Evolutionary conservation across 2,888 invertebrate species (phyloP), one percentile per base, ranked within the genome.

Genomic region (Nasonovia ribisnigri): DNA sequence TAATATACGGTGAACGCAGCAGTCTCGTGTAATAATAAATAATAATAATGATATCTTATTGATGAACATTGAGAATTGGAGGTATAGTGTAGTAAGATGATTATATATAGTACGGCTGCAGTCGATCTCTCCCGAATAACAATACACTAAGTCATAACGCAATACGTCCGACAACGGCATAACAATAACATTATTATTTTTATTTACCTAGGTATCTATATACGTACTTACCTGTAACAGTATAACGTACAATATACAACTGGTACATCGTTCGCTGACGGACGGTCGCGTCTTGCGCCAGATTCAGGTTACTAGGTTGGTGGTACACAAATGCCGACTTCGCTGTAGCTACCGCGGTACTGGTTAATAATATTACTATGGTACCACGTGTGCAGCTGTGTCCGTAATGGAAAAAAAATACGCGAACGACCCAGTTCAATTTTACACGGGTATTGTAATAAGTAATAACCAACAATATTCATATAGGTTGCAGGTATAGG

Each of bases 291-390:
- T 77, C 36, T 36, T 77, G 36, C 8, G 36, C 36, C 20, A 36
- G 36, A 77, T 77, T 20, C 77, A 36, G 77, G 77, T 77, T 77
- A 77, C 77, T 77, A 77, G 77, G 77, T 77, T 77, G 77, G 20
- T 77, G 77, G 36, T 77, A 77, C 77, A 77, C 77, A 77, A 42
- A 6, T 77, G 4, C 36, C 36, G 36, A 36, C 20, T 77, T 36
- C 0, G 20, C 77, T 77, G 77, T 16, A 77, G 20, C 36, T 77
- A 77, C 77, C 36, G 8, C 77, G 77, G 77, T 77, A 77, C 77
- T 36, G 36, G 77, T 77, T 36, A 20, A 36, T 42, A 67, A 5
- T 67, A 77, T 77, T 77, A 20, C n/a, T 67, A 26, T 57, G 26
- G 26, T 57, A 57, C 57, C 57, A 26, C 1, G 57, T 10, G 26